Conservation (phyloP, 2,888 invertebrate genomes). For the Limnephilus auricula region DNA sequence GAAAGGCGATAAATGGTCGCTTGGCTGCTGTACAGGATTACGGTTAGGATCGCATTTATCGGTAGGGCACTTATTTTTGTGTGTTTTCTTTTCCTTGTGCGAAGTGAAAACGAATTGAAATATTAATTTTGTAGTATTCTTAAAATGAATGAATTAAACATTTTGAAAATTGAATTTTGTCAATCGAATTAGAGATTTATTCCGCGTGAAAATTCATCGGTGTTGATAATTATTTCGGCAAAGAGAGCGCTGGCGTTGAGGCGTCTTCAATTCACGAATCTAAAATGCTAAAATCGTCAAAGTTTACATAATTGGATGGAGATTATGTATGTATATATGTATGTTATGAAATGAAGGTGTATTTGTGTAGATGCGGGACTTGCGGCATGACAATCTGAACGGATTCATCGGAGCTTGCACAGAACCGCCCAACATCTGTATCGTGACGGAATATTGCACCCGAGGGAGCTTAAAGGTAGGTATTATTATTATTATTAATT, state of each 20-base stretch:
- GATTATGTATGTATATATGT: not conserved
- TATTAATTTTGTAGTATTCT: too few relatives aligned
- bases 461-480: constrained; percentile 93
- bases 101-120: too few relatives aligned
- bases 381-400: constrained; percentile 94
- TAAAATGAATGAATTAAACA: too few relatives aligned
- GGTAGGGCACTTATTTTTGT: too few relatives aligned
- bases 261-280: not conserved
- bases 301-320: not conserved
- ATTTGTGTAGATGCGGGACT: constrained; percentile 87
- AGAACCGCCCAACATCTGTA: constrained; percentile 93
- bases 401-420: constrained; percentile 95
- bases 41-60: too few relatives aligned
- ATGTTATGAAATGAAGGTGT: not conserved
- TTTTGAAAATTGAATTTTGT: not conserved
- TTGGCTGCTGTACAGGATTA: too few relatives aligned
- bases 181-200: not conserved
- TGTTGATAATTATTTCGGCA: not conserved
- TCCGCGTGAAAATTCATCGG: not conserved
- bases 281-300: not conserved
- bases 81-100: too few relatives aligned
- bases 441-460: constrained; percentile 92
- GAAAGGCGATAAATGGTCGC: too few relatives aligned
- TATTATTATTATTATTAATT: too few relatives aligned
- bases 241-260: not conserved